phyloP scores from a whole-genome alignment of 1,140 invertebrate species.

The Bombus cullumanus region DNA sequence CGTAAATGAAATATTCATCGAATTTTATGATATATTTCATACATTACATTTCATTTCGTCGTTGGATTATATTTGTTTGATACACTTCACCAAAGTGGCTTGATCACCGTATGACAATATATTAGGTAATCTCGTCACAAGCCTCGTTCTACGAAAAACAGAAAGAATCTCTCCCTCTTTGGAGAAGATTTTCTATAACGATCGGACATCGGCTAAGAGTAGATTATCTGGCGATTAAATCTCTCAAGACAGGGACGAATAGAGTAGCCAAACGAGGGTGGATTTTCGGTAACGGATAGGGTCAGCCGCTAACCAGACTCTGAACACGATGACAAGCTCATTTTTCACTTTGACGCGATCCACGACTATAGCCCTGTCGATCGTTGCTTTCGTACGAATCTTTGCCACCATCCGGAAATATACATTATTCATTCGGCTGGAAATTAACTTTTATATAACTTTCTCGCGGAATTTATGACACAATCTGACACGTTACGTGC shows the following conservation, averaged over 20 bases:
- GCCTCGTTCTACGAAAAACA: too few relatives aligned
- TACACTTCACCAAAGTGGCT: too few relatives aligned
- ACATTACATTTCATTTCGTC: background rate
- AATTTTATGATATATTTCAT: too few relatives aligned
- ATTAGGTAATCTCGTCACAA: too few relatives aligned
- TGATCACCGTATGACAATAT: too few relatives aligned
- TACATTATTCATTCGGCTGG: slow-evolving; percentile 36
- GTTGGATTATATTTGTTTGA: background rate
- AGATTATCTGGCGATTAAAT: slow-evolving; percentile 14
- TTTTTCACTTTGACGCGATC: slow-evolving; percentile 32
- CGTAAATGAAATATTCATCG: too few relatives aligned
- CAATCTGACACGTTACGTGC: background rate
- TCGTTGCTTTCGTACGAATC: slow-evolving; percentile 31
- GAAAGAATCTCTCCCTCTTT: background rate
- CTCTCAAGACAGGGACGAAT: background rate
- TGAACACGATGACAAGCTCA: slow-evolving; percentile 7
- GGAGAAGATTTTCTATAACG: background rate
- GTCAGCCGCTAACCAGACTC: background rate
- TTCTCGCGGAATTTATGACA: slow-evolving; percentile 19
- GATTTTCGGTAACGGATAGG: background rate
- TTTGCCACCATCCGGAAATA: background rate
- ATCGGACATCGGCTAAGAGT: background rate
- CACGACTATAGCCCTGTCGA: slow-evolving; percentile 32
- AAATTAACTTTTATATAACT: slow-evolving; percentile 45
- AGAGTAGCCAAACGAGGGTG: background rate